Conservation (phyloP, 2,113 vertebrate species). For the Aegithalos caudatus region DNA sequence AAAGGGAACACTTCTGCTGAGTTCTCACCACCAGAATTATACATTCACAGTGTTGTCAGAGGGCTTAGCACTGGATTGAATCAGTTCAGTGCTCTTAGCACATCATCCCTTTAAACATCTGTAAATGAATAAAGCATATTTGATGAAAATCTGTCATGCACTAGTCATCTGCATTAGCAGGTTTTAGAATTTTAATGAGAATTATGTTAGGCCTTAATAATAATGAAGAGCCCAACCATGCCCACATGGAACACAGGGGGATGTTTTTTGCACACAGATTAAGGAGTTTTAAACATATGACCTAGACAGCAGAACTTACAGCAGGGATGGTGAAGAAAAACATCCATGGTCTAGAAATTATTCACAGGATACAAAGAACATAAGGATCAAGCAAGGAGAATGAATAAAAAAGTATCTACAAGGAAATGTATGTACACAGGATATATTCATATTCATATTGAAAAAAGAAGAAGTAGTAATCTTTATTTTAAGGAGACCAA, state of each 20-base stretch:
- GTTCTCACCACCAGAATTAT: background rate
- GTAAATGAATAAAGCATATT: background rate
- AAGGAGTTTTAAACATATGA: background rate
- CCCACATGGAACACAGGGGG: background rate
- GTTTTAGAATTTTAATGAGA: constrained; percentile 3
- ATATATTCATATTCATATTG: background rate
- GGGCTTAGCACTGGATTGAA: constrained; percentile 9
- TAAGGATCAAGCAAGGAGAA: background rate
- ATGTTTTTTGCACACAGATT: background rate
- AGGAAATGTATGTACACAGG: background rate
- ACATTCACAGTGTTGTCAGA: background rate
- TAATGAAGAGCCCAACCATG: background rate
- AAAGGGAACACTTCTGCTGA: background rate
- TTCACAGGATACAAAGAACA: background rate
- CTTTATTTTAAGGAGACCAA: background rate
- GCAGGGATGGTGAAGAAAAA: rapidly evolving
- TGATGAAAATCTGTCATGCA: background rate
- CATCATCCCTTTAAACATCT: constrained; percentile 8
- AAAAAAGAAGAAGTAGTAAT: background rate
- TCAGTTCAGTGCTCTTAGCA: constrained; percentile 11
- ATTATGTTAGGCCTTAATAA: background rate
- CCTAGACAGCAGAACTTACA: background rate
- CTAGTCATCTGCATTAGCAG: background rate
- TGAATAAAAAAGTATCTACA: background rate
- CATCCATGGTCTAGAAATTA: background rate